A percentile compares a stretch with the other conserved stretches of the same genome.
phyloP scores from a whole-genome alignment of 2,113 vertebrate genomes.

The Pseudorhombus dupliciocellatus region DNA sequence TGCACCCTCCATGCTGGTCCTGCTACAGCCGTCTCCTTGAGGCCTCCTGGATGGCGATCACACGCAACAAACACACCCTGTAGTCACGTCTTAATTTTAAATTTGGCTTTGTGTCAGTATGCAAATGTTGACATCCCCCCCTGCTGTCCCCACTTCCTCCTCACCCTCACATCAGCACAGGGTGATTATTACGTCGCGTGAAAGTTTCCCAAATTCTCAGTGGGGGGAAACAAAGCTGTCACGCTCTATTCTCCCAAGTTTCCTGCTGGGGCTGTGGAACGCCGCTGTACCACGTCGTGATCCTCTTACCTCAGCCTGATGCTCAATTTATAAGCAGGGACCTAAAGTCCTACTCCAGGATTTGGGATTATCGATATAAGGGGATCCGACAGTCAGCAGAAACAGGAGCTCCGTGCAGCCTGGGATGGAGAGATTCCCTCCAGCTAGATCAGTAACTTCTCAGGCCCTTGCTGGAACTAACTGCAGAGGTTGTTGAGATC shows the following conservation, averaged over 20 bases:
- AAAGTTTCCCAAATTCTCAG: constrained; percentile 31
- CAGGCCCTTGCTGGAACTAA: constrained; percentile 1
- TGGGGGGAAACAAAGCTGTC: constrained; percentile 33
- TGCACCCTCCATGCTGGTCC: background rate
- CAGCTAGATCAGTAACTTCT: background rate
- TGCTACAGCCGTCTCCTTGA: background rate
- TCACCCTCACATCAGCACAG: background rate
- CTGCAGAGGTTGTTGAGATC: constrained; percentile 25
- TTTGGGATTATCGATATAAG: constrained; percentile 29
- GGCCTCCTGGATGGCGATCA: background rate
- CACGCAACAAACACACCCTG: background rate
- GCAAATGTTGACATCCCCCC: background rate
- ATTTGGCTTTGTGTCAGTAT: background rate
- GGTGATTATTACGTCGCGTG: constrained; percentile 14
- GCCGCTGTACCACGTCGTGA: constrained; percentile 1
- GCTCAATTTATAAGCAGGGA: constrained; percentile 15
- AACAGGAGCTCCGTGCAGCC: background rate
- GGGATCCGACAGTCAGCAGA: constrained; percentile 13
- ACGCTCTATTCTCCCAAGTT: constrained; percentile 23
- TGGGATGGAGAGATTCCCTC: constrained; percentile 13
- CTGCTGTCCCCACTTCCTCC: background rate
- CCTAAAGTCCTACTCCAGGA: constrained; percentile 20
- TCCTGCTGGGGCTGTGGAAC: constrained; percentile 31
- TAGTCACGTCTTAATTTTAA: constrained; percentile 35
- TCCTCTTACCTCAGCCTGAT: constrained; percentile 37